Evolutionary conservation across 2,113 vertebrate species (phyloP).

Genomic region (Platycercus adscitus): DNA sequence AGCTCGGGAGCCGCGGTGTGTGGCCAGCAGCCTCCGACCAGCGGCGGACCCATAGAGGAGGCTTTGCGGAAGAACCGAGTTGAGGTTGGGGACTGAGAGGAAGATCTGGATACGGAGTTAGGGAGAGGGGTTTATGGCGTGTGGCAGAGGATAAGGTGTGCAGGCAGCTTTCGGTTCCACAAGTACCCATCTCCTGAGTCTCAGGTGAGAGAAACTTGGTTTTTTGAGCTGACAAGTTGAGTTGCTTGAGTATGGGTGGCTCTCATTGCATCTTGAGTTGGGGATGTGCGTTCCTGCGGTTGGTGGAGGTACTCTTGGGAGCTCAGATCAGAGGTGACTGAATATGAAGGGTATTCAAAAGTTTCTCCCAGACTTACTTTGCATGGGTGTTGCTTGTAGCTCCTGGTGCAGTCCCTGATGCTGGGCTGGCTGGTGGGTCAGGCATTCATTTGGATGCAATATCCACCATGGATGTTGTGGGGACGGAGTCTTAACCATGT

Average conservation of each 20-base stretch:
- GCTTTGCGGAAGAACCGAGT: not conserved
- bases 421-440: not conserved
- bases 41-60: not conserved
- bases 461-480: rapidly evolving
- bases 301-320: not conserved
- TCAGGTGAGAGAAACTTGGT: conserved; percentile 25
- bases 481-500: not conserved
- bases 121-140: not conserved
- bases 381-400: rapidly evolving
- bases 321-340: not conserved
- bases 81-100: rapidly evolving
- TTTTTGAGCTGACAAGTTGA: not conserved
- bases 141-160: not conserved
- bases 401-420: not conserved
- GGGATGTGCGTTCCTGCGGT: rapidly evolving
- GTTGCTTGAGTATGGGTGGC: not conserved
- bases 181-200: not conserved
- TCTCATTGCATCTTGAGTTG: rapidly evolving
- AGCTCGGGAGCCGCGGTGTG: not conserved
- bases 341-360: rapidly evolving
- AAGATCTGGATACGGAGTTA: rapidly evolving
- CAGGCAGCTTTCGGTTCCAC: not conserved
- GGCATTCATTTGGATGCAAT: rapidly evolving
- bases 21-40: not conserved
- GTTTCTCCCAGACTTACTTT: not conserved